These are phyloP conservation scores for Arion vulgaris DNA, from an alignment of 1,140 invertebrate species.

Conservation along the genomic window DNA sequence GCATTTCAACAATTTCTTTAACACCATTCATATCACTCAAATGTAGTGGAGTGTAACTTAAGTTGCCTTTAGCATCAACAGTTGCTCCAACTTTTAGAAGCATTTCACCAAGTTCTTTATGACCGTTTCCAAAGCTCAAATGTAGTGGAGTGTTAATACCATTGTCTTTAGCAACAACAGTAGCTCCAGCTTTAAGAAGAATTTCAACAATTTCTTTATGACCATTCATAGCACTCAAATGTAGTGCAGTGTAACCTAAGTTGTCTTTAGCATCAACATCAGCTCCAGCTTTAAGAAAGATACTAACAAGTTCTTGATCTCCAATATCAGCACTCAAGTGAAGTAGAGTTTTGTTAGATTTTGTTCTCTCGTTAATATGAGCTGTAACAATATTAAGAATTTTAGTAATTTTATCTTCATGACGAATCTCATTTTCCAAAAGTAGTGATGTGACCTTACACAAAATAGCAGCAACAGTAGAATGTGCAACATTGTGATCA, in stretches of 20 bases:
- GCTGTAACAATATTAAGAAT: no score
- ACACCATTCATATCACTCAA: no score
- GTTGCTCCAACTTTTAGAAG: not conserved
- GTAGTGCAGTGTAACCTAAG: not conserved
- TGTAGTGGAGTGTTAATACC: not conserved
- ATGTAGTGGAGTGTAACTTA: not conserved
- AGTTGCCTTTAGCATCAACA: not conserved
- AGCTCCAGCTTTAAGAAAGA: not conserved
- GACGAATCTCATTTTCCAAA: no score
- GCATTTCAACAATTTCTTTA: not conserved
- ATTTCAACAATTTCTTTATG: not conserved
- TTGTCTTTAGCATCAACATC: not conserved
- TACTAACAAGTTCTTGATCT: not conserved
- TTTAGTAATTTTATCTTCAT: no score
- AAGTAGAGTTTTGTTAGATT: no score
- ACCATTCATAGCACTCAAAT: not conserved
- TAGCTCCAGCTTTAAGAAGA: not conserved
- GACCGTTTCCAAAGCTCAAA: not conserved
- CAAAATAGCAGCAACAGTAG: no score
- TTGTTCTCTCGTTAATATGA: no score
- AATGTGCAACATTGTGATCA: no score
- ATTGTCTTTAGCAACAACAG: not conserved
- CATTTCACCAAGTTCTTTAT: not conserved
- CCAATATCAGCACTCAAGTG: not conserved
- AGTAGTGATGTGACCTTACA: no score